Conservation (phyloP, 2,113 vertebrate genomes). For the Recurvirostra avosetta region DNA sequence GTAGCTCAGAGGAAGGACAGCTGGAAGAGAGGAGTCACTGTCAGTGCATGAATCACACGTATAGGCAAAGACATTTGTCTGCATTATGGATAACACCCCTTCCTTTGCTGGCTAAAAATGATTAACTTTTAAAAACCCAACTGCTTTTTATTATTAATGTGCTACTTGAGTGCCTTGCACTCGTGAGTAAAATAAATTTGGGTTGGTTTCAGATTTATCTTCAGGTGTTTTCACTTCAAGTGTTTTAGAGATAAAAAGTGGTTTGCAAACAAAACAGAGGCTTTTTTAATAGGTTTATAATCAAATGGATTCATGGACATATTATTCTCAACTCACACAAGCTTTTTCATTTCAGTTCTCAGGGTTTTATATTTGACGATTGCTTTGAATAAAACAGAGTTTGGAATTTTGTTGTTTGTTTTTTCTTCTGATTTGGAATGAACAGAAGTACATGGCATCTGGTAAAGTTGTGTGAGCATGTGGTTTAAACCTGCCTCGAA, state of each 20-base stretch:
- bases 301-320: neutral
- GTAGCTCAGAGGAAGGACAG: neutral
- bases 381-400: neutral
- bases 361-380: neutral
- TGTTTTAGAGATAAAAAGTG: neutral
- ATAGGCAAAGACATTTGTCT: neutral
- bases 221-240: neutral
- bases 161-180: neutral
- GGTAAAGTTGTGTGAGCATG: neutral
- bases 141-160: neutral
- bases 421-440: neutral
- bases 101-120: neutral
- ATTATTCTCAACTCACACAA: neutral
- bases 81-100: neutral
- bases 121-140: neutral
- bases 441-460: neutral
- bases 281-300: neutral
- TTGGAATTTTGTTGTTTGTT: neutral
- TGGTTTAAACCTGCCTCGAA: neutral
- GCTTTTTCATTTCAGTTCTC: neutral
- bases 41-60: neutral
- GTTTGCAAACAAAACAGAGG: neutral
- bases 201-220: neutral
- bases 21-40: neutral
- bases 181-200: neutral